phyloP scores from a whole-genome alignment of 2,113 vertebrate species.

The Eulacestoma nigropectus region DNA sequence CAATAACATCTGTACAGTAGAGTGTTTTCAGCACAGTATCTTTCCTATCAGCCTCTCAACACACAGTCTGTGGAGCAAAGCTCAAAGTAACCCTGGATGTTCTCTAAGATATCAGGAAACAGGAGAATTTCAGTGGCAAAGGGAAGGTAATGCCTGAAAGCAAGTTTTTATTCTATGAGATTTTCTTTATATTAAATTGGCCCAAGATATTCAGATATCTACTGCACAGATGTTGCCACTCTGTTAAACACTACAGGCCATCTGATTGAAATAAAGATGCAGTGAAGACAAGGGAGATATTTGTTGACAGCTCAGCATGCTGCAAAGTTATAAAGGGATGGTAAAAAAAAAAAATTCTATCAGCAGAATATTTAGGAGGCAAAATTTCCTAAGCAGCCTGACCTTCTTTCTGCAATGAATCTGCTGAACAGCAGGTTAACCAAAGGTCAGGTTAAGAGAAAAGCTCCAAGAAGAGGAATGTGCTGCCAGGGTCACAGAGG shows the following conservation, averaged over 20 bases:
- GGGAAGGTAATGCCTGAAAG: neutral
- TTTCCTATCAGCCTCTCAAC: neutral
- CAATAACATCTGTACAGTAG: neutral
- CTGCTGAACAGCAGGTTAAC: conserved; percentile 32
- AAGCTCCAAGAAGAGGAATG: conserved; percentile 8
- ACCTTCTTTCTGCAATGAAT: conserved; percentile 5
- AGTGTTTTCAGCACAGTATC: neutral
- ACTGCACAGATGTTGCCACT: neutral
- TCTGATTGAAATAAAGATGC: neutral
- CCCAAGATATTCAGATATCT: neutral
- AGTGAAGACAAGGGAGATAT: neutral
- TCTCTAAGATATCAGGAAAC: neutral
- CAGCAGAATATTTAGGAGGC: neutral
- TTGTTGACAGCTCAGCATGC: neutral
- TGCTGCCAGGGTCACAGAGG: neutral
- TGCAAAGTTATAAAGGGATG: neutral
- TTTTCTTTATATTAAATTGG: neutral
- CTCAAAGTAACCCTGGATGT: neutral
- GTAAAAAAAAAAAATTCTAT: neutral
- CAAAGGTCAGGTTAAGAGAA: conserved; percentile 53
- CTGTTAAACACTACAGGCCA: neutral
- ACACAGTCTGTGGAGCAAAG: neutral
- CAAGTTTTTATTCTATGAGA: neutral
- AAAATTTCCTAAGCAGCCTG: conserved; percentile 20
- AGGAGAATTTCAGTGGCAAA: neutral